Evolutionary conservation across 2,888 invertebrate species (phyloP).

Genomic region (Platycnemis pennipes): DNA sequence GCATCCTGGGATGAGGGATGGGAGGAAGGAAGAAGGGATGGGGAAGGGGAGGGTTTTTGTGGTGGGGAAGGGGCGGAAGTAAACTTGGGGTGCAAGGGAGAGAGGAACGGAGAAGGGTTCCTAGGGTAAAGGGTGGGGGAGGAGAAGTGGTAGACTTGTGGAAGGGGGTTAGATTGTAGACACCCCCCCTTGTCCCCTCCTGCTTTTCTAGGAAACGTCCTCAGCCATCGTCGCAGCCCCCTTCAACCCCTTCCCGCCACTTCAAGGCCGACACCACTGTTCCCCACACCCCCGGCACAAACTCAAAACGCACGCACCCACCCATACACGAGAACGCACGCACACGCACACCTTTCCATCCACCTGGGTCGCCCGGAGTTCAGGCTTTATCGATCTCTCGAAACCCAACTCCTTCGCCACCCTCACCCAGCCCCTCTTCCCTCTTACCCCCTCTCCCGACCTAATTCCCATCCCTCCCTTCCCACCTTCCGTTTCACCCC

Average conservation of each 20-base stretch:
- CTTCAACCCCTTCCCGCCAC: background rate
- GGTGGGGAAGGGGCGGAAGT: background rate
- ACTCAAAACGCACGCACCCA: background rate
- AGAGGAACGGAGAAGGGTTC: too few relatives aligned
- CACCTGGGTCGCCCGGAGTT: conserved; percentile 54
- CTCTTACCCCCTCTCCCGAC: background rate
- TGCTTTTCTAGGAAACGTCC: too few relatives aligned
- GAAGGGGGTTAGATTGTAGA: too few relatives aligned
- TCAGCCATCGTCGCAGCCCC: background rate
- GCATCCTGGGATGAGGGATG: background rate
- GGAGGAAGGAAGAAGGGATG: background rate
- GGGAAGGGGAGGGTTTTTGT: background rate
- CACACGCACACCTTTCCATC: conserved; percentile 1
- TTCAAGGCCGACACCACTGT: background rate
- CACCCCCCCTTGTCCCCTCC: too few relatives aligned
- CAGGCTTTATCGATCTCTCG: conserved; percentile 63
- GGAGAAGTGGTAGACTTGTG: background rate
- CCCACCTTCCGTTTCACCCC: background rate
- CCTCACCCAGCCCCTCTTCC: background rate
- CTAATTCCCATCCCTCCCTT: background rate
- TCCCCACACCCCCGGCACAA: background rate
- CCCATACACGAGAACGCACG: background rate
- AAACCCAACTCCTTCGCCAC: background rate
- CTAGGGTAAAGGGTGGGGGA: background rate
- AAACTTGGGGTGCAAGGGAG: background rate